A percentile compares a stretch with the other conserved stretches of the same genome.
phyloP scores from a whole-genome alignment of 2,888 invertebrate genomes.

The Petrolisthes cinctipes region DNA sequence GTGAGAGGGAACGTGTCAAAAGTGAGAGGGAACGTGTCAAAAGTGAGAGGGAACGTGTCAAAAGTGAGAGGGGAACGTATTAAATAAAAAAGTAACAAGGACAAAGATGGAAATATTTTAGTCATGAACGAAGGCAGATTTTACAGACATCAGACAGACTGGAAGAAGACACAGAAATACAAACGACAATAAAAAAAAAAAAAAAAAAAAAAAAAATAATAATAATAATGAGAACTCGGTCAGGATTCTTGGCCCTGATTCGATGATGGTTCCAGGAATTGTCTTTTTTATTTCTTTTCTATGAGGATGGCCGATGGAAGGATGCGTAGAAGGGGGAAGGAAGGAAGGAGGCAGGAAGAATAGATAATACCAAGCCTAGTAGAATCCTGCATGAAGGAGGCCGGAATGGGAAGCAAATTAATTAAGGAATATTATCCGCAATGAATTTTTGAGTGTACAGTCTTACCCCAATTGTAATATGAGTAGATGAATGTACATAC shows the following conservation, averaged over 20 bases:
- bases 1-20: no score
- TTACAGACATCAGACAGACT: not conserved
- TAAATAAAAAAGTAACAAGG: not conserved
- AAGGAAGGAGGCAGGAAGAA: no score
- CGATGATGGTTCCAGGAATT: conserved; percentile 12
- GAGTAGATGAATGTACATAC: no score
- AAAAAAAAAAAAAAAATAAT: not conserved
- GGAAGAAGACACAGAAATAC: not conserved
- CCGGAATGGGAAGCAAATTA: no score
- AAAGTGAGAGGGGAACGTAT: not conserved
- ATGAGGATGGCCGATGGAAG: not conserved
- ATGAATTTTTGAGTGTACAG: no score
- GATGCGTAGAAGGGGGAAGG: no score
- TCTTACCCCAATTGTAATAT: no score
- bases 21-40: not conserved
- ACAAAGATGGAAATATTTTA: no score
- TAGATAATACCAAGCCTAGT: no score
- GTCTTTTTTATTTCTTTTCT: not conserved
- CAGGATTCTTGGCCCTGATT: conserved; percentile 2
- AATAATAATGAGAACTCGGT: not conserved
- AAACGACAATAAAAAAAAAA: not conserved
- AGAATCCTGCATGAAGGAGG: no score
- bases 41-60: not conserved
- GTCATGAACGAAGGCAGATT: no score
- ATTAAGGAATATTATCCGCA: no score